Base-by-base conservation (phyloP, 1,140 invertebrate species). In the Leptinotarsa texana region DNA sequence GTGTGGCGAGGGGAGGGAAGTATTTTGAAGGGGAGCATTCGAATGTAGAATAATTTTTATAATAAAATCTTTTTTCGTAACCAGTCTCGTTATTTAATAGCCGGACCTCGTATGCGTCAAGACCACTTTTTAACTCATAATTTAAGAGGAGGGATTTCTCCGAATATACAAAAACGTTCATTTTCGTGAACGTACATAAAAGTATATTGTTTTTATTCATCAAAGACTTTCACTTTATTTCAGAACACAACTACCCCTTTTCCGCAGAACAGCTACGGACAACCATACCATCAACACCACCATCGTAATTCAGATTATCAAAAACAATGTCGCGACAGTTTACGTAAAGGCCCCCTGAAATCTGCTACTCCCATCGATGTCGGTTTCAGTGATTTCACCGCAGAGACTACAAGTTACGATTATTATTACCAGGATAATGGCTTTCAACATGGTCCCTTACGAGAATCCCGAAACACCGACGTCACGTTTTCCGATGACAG, bases 401-500 rank as follows among this genome's bases (percentile, higher is more conserved):
- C 76, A 22, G 76, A 74, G 5, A 77, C 79, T 57, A 76, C 68
- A 48, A 78, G 76, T 71, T 82, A 82, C 68, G 79, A 81, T 24
- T 78, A 77, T 62, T 74, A 79, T 61, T 72, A 74, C 47, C 33
- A 78, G 70, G 77, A 68, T 4, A 72, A 63, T 48, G 63, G 63
- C 3, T 74, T 74, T 18, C 65, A 74, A 17, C 77, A 76, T 49
- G 77, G 72, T 61, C 76, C 73, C 4, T 69, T 75, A 15, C 74
- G 77, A 21, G 79, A 81, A 21, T 76, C 74, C 61, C 63, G 76
- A 33, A 75, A 77, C 57, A 79, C 75, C 3, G 75, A 77, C 57
- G 77, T 76, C 27, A 74, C 73, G 4, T 79, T 80, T 66, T 82
- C 80, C 1, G 82, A 83, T 33, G 80, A 83, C 61, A 83, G 81